A percentile compares a stretch with the other conserved stretches of the same genome.
Conservation (phyloP, 2,113 vertebrate species). For the Phaethornis superciliosus region DNA sequence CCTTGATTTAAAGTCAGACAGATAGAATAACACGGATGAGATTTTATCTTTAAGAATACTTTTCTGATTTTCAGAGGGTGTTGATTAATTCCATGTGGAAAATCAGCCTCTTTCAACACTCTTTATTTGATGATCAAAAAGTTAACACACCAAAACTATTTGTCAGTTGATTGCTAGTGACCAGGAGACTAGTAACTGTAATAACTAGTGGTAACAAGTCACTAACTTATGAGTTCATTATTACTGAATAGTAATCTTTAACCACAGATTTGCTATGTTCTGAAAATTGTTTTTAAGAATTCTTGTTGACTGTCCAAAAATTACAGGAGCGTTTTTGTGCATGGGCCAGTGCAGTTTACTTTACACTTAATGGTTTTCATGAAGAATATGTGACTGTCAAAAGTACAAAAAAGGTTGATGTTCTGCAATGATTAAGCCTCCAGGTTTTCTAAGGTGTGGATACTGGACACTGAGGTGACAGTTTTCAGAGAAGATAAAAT, state of each 20-base stretch:
- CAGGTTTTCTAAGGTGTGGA: neutral
- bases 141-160: neutral
- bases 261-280: neutral
- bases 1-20: neutral
- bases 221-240: neutral
- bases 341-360: neutral
- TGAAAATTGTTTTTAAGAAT: neutral
- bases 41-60: neutral
- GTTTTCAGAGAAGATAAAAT: constrained; percentile 36
- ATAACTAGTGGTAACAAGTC: neutral
- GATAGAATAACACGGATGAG: neutral
- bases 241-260: neutral
- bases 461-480: neutral
- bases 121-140: neutral
- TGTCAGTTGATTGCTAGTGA: neutral
- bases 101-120: neutral
- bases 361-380: neutral
- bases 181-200: neutral
- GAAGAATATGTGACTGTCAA: neutral
- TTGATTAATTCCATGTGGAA: neutral
- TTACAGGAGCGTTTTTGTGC: fast-evolving
- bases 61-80: neutral
- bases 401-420: neutral
- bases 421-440: neutral
- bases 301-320: neutral